A percentile compares a stretch with the other conserved stretches of the same genome.
Conservation (phyloP, 2,888 invertebrate species). For the Nebria brevicollis region DNA sequence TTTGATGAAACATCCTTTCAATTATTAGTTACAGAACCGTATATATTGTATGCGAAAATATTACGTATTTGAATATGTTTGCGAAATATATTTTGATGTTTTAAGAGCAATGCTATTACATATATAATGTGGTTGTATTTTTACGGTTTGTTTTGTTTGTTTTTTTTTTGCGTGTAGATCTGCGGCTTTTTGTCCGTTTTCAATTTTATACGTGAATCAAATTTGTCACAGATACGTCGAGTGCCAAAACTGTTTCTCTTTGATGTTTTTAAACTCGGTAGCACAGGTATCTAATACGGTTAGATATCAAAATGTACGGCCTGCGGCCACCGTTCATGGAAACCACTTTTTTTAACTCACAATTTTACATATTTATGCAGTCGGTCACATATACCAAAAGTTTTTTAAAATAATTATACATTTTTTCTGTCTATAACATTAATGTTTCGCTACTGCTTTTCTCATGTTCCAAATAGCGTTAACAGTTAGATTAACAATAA, state of each 20-base stretch:
- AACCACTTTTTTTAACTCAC: background rate
- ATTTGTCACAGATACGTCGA: conserved; percentile 46
- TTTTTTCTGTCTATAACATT: no score
- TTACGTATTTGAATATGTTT: no score
- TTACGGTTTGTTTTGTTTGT: conserved; percentile 28
- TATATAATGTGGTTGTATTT: conserved; percentile 29
- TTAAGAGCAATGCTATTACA: conserved; percentile 28
- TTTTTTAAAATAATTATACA: no score
- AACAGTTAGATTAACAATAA: background rate
- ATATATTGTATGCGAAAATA: no score
- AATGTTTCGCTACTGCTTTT: no score
- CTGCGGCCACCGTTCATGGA: background rate
- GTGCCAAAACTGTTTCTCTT: conserved; percentile 39
- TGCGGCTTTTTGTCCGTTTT: conserved; percentile 28
- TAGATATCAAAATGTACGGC: background rate
- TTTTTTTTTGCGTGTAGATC: background rate
- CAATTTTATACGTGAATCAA: conserved; percentile 40
- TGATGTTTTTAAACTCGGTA: conserved; percentile 37
- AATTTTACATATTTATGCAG: conserved; percentile 15
- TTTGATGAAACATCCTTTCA: no score
- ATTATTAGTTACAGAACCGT: no score
- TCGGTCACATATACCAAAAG: background rate
- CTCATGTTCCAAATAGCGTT: no score
- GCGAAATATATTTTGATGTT: conserved; percentile 27
- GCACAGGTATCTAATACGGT: conserved; percentile 27